A percentile compares a stretch with the other conserved stretches of the same genome.
phyloP scores from a whole-genome alignment of 2,797 vertebrate genomes.

The Lepilemur ruficaudatus region DNA sequence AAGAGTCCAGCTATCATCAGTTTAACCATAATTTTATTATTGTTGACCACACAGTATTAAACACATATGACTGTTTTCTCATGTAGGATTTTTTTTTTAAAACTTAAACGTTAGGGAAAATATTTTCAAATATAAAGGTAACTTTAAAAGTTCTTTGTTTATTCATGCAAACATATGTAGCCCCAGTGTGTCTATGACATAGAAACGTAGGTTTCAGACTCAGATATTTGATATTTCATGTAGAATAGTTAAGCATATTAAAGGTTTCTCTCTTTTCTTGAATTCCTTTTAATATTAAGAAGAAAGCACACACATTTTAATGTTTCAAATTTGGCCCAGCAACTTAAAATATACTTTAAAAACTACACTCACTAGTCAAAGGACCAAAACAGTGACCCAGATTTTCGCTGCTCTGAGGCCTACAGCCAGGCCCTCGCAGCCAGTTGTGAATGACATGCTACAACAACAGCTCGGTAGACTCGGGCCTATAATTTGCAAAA shows the following conservation, averaged over 20 bases:
- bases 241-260: background rate
- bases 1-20: too few relatives aligned
- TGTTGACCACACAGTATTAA: background rate
- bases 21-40: background rate
- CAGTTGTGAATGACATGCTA: slow-evolving; percentile 69
- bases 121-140: background rate
- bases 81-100: background rate
- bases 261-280: background rate
- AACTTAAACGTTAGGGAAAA: background rate
- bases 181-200: background rate
- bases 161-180: background rate
- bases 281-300: background rate
- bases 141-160: background rate
- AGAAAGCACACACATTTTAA: background rate
- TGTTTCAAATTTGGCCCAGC: background rate
- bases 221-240: background rate
- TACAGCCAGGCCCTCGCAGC: slow-evolving; percentile 48
- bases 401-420: slow-evolving; percentile 45
- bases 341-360: background rate
- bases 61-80: background rate
- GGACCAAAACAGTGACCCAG: background rate
- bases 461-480: slow-evolving; percentile 54
- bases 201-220: background rate
- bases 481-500: slow-evolving; percentile 73
- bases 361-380: background rate